phyloP scores from a whole-genome alignment of 2,888 invertebrate genomes.

The Ormyrus rosae region DNA sequence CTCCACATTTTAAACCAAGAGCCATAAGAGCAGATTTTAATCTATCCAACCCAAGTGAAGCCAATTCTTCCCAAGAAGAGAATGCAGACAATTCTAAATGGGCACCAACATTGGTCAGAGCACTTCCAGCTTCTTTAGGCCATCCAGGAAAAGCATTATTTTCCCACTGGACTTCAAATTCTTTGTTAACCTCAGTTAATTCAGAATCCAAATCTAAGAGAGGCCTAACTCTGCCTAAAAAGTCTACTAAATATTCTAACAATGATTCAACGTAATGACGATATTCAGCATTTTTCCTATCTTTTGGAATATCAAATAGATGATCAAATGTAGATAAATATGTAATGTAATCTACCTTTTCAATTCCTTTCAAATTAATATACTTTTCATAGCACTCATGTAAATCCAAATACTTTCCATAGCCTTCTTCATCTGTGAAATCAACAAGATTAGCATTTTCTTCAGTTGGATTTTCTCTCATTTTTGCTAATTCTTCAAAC shows the following conservation, averaged over 20 bases:
- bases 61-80: constrained; percentile 97
- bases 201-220: constrained; percentile 89
- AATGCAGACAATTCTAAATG: constrained; percentile 99
- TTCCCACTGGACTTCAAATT: constrained; percentile 92
- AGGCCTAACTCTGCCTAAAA: constrained; percentile 89
- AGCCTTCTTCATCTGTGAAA: constrained; percentile 99
- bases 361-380: constrained; percentile 97
- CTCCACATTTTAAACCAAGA: constrained; percentile 97
- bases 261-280: constrained; percentile 89
- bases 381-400: constrained; percentile 97
- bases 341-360: constrained; percentile 97
- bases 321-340: constrained; percentile 96
- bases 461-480: constrained; percentile 93
- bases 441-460: constrained; percentile 92
- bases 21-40: constrained; percentile 98
- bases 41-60: constrained; percentile 96
- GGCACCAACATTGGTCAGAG: constrained; percentile 95
- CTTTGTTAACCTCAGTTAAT: constrained; percentile 85
- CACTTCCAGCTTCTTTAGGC: constrained; percentile 97
- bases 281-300: constrained; percentile 92
- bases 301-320: constrained; percentile 95
- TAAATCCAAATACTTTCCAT: constrained; percentile 97
- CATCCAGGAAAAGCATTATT: constrained; percentile 95
- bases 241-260: constrained; percentile 90
- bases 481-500: constrained; percentile 94